Conservation (phyloP, 2,797 vertebrate genomes). For the Harpagifer antarcticus region DNA sequence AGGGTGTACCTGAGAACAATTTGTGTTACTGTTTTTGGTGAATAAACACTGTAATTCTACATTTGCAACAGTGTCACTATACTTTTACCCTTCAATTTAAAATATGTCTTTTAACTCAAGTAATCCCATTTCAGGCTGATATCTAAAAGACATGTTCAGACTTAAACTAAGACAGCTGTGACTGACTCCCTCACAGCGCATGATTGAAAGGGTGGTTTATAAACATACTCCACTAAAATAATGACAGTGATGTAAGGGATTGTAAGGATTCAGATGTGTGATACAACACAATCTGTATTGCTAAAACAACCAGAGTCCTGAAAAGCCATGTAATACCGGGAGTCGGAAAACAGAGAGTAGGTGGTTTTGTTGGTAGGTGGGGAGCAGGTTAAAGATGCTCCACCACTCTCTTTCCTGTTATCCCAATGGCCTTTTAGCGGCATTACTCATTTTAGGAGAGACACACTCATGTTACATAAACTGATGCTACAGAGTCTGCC, state of each 20-base stretch:
- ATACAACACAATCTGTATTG: constrained; percentile 48
- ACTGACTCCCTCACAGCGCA: constrained; percentile 24
- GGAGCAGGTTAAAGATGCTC: constrained; percentile 74
- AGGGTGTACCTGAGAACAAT: constrained; percentile 14
- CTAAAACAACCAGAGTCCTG: constrained; percentile 42
- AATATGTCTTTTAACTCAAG: constrained; percentile 16
- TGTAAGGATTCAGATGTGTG: constrained; percentile 32
- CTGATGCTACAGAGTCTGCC: constrained; percentile 59
- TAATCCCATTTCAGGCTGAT: not conserved
- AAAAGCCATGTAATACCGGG: constrained; percentile 41
- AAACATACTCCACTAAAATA: constrained; percentile 25
- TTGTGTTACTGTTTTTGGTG: constrained; percentile 20
- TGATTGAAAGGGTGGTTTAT: constrained; percentile 27
- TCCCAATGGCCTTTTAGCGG: constrained; percentile 68
- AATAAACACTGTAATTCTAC: constrained; percentile 26
- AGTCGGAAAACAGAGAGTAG: constrained; percentile 61
- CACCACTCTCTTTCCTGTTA: constrained; percentile 64
- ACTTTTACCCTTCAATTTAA: constrained; percentile 23
- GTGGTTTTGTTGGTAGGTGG: constrained; percentile 71
- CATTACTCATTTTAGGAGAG: constrained; percentile 76
- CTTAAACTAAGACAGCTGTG: constrained; percentile 27
- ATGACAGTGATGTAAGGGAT: constrained; percentile 35
- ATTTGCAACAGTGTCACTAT: constrained; percentile 9
- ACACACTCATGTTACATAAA: constrained; percentile 77
- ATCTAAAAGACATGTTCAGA: constrained; percentile 20